phyloP scores from a whole-genome alignment of 2,888 invertebrate species.

The Camponotus fellah region DNA sequence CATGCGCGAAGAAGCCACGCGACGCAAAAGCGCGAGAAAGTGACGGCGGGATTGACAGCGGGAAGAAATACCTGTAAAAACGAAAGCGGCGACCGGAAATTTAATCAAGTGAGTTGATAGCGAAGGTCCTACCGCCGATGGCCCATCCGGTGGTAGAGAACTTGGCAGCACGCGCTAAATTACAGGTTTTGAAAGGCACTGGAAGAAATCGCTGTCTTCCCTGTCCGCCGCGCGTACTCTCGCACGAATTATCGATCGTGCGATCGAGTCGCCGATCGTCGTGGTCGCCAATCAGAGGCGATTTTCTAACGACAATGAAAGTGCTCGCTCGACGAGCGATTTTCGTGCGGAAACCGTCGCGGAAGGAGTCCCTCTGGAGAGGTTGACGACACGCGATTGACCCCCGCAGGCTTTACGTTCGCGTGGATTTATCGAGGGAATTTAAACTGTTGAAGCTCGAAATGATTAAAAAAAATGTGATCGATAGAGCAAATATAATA shows the following conservation, averaged over 20 bases:
- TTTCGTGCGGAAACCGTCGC: conserved; percentile 50
- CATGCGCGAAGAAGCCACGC: neutral
- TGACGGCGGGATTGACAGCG: conserved; percentile 39
- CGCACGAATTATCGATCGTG: conserved; percentile 61
- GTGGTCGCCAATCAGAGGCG: conserved; percentile 52
- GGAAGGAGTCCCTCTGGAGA: conserved; percentile 35
- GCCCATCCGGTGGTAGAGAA: conserved; percentile 57
- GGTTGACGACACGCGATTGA: conserved; percentile 57
- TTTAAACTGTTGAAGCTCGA: neutral
- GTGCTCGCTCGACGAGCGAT: conserved; percentile 52
- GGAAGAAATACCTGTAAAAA: conserved; percentile 47
- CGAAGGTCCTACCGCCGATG: conserved; percentile 57
- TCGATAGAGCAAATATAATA: neutral
- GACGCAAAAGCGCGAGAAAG: conserved; percentile 43
- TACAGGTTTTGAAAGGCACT: conserved; percentile 54
- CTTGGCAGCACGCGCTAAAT: conserved; percentile 60
- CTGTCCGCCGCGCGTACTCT: conserved; percentile 45
- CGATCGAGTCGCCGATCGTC: conserved; percentile 53
- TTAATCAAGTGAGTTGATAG: conserved; percentile 51
- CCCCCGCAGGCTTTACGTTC: conserved; percentile 21
- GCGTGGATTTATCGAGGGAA: conserved; percentile 21
- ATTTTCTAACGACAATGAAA: conserved; percentile 65
- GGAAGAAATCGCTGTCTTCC: conserved; percentile 62
- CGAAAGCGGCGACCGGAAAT: conserved; percentile 57
- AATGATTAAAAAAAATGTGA: neutral